Conservation (phyloP, 1,140 invertebrate genomes). For the Gerris buenoi region DNA sequence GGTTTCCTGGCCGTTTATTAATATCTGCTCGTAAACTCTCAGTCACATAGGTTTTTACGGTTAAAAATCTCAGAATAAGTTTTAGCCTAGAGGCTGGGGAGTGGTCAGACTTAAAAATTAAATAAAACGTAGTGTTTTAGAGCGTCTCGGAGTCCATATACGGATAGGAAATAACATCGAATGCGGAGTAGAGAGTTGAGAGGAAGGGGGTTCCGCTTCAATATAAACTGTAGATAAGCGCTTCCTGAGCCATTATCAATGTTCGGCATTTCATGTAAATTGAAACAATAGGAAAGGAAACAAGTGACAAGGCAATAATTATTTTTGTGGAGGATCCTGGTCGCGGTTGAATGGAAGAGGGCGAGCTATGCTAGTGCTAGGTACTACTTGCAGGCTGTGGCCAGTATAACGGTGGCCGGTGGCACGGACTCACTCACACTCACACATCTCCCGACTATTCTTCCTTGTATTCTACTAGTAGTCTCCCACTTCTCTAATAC, state of each 20-base stretch:
- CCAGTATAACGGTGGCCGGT: background rate
- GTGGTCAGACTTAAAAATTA: too few species aligned
- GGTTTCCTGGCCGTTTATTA: too few species aligned
- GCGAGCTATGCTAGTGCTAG: background rate
- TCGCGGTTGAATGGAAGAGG: background rate
- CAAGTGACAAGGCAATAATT: conserved; percentile 13
- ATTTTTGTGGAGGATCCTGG: conserved; percentile 4
- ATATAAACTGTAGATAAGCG: conserved; percentile 7
- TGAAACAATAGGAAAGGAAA: conserved; percentile 15
- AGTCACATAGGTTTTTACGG: too few species aligned
- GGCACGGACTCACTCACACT: background rate
- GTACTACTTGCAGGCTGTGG: background rate
- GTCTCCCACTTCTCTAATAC: background rate
- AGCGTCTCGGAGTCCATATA: too few species aligned
- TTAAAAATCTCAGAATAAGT: too few species aligned
- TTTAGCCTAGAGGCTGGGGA: too few species aligned
- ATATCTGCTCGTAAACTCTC: too few species aligned
- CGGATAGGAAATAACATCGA: too few species aligned
- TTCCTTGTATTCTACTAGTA: background rate
- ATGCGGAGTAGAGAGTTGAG: too few species aligned
- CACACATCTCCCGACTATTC: background rate
- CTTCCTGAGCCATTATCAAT: conserved; percentile 12
- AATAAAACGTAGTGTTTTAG: too few species aligned
- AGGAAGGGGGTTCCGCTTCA: conserved; percentile 8
- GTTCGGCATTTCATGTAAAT: conserved; percentile 9